Evolutionary conservation across 2,888 invertebrate species (phyloP).

Genomic region (Polyommatus icarus): DNA sequence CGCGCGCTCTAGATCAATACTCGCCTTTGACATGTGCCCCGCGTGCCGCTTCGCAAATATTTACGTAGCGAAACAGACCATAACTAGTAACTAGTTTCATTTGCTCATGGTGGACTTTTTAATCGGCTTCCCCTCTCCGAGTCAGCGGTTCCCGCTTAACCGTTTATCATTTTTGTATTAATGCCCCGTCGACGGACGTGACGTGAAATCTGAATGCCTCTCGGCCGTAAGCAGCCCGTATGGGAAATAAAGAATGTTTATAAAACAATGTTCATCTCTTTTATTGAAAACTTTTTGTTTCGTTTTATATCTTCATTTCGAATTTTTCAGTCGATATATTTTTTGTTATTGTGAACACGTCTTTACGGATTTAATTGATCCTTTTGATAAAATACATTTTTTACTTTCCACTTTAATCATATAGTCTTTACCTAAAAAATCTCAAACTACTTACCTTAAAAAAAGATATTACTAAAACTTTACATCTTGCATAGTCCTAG

Average conservation of each 20-base stretch:
- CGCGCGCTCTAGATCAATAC: constrained; percentile 75
- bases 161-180: constrained; percentile 28
- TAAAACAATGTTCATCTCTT: constrained; percentile 22
- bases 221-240: constrained; percentile 22
- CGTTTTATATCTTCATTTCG: constrained; percentile 1
- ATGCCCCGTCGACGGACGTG: constrained; percentile 14
- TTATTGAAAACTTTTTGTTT: constrained; percentile 18
- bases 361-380: not conserved
- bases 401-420: not conserved
- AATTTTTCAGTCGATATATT: constrained; percentile 4
- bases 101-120: constrained; percentile 54
- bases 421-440: not conserved
- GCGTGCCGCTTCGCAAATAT: constrained; percentile 75
- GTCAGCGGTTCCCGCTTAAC: constrained; percentile 23
- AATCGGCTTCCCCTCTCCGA: constrained; percentile 48
- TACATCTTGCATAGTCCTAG: too few species aligned
- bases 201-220: constrained; percentile 23
- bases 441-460: not conserved
- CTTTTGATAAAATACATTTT: not conserved
- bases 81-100: constrained; percentile 76
- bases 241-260: constrained; percentile 29
- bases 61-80: constrained; percentile 78
- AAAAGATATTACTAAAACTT: too few species aligned
- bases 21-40: constrained; percentile 79
- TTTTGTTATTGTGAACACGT: not conserved